Evolutionary conservation across 2,888 invertebrate species (phyloP).

Genomic region (Agriopis aurantiaria): DNA sequence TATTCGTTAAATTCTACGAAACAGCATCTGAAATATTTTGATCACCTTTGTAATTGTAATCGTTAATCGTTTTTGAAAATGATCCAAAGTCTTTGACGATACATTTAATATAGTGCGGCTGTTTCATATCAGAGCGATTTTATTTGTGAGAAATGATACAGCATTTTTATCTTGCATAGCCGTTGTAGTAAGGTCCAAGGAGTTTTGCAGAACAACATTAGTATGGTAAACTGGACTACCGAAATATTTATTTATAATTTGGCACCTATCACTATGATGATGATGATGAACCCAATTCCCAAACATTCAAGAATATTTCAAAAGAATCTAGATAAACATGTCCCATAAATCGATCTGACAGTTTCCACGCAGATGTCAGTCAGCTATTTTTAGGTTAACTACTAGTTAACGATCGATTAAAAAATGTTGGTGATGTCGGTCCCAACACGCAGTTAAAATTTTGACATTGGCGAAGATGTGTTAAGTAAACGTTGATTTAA

Average conservation of each 20-base stretch:
- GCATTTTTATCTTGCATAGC: not conserved
- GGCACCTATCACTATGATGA: not conserved
- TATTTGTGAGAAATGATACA: not conserved
- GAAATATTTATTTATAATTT: not conserved
- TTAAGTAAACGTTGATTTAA: constrained; percentile 29
- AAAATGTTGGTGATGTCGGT: constrained; percentile 10
- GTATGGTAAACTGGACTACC: not conserved
- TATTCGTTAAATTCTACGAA: not conserved
- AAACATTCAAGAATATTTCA: constrained; percentile 1
- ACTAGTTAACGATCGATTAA: constrained; percentile 6
- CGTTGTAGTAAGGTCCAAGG: not conserved
- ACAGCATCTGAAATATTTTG: not conserved
- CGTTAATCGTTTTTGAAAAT: not conserved
- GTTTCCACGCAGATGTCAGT: not conserved
- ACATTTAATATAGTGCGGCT: not conserved
- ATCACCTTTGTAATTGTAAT: no score
- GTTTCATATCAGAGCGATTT: not conserved
- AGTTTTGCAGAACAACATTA: not conserved
- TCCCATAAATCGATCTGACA: not conserved
- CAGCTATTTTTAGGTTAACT: constrained; percentile 2
- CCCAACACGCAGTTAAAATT: constrained; percentile 1
- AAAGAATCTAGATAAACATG: not conserved
- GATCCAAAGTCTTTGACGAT: not conserved
- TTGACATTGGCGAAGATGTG: constrained; percentile 25
- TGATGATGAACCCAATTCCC: not conserved